phyloP scores from a whole-genome alignment of 2,113 vertebrate genomes.

The Leptodactylus fuscus region DNA sequence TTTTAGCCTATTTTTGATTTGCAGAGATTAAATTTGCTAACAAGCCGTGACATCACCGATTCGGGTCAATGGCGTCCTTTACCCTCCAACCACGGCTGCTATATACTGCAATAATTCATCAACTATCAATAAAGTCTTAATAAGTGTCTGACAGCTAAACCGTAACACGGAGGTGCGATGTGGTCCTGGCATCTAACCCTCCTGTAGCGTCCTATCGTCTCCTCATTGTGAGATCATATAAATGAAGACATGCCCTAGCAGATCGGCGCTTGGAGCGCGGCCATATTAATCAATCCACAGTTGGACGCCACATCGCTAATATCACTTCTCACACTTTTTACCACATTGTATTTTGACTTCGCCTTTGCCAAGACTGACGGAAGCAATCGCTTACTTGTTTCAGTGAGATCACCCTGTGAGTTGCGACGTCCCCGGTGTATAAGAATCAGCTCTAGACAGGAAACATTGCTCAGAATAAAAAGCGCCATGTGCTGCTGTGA shows the following conservation, averaged over 20 bases:
- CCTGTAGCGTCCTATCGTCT: not conserved
- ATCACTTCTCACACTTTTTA: conserved; percentile 48
- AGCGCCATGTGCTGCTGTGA: not conserved
- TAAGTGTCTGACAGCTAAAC: not conserved
- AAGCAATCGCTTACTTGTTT: not conserved
- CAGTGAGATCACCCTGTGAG: not conserved
- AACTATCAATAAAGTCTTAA: not conserved
- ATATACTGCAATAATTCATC: not conserved
- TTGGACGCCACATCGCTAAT: conserved; percentile 34
- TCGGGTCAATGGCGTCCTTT: too few species aligned
- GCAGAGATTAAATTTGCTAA: too few species aligned
- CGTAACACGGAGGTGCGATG: conserved; percentile 4
- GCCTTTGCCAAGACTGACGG: not conserved
- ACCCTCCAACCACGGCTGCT: not conserved
- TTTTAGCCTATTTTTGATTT: too few species aligned
- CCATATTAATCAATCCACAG: conserved; percentile 24
- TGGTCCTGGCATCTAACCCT: not conserved
- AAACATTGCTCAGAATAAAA: not conserved
- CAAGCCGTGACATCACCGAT: too few species aligned
- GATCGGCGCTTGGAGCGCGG: conserved; percentile 39
- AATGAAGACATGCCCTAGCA: conserved; percentile 20
- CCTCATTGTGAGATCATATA: not conserved
- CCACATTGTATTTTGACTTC: conserved; percentile 46
- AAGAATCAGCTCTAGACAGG: not conserved
- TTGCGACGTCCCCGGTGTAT: not conserved